Evolutionary conservation across 2,113 vertebrate species (phyloP), one percentile per base, ranked within the genome.

Genomic region (Cryptomyrus ogoouensis): DNA sequence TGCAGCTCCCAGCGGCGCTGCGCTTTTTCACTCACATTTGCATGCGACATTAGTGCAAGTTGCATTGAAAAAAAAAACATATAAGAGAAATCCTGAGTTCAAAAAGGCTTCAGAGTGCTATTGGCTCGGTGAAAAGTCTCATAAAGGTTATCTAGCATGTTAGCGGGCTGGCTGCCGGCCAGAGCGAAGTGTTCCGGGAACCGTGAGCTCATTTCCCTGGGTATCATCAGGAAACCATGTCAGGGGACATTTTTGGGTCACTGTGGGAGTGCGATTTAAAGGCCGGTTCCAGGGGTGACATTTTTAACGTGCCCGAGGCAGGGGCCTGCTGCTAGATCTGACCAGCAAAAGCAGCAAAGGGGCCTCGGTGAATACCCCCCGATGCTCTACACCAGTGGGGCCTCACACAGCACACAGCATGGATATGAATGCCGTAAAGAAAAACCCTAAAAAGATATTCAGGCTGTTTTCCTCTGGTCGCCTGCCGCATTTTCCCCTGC

Each of bases 391-490:
- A 17, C 7, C 70, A 15, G 70, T 35, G 70, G 70, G 70, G 70
- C 9, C 31, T 5, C 31, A 74, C 62, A 27, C 13, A 5, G 70
- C 31, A 74, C 62, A 12, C 31, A 5, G 31, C 31, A 74, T 0
- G 12, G 31, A 39, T 15, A 35, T 35, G 70, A 74, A 74, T 13
- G 70, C 5, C 1, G 3, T 77, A 77, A 5, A 39, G 31, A 77
- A 19, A 42, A 80, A 17, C 13, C 74, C 17, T 2, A 42, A 42
- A 42, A 80, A 42, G 15, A 35, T 17, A 6, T 15, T 1, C 49
- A 56, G 17, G 83, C n/a, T n/a, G 19, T 80, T 46, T 90, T 86
- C 83, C 84, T 31, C 52, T 13, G 90, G 15, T 80, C 15, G 35
- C 15, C 74, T 7, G 74, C 17, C 15, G 35, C 83, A 86, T 50